Base-by-base conservation (phyloP, 2,888 invertebrate species). In the Eulithis testata region DNA sequence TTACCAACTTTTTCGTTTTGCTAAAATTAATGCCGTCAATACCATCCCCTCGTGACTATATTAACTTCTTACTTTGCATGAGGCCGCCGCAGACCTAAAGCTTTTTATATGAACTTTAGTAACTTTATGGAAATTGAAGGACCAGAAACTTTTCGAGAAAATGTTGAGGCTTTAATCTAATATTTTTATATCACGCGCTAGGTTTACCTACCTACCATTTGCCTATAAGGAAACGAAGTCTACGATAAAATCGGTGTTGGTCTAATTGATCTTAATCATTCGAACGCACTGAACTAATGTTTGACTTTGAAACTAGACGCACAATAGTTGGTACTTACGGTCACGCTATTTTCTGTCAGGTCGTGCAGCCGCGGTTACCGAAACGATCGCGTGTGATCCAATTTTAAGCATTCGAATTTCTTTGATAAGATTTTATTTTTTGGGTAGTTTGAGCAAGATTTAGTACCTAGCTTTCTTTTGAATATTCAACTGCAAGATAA, bases 401-500 rank as follows among this genome's bases (percentile, higher is more conserved):
- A 59, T 59, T 69, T 61, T 9, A 11, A 51, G 59, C 54, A 50
- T 63, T 60, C 40, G 47, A 58, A 62, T 56, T 61, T 57, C 44
- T 50, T 40, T 43, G 72, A 69, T 71, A 71, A 71, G 64, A 71
- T 67, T 69, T 62, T 60, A 67, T 67, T 70, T 66, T 37, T 69
- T 70, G 37, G 53, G 66, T 66, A 65, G 68, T 70, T 66, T 66
- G 50, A 62, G 60, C 44, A 53, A 56, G 65, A 59, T 68, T 69
- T 66, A 66, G 67, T 56, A 63, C 55, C 58, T 63, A 64, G 67
- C 68, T 70, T 72, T 71, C 71, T 72, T 74, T 73, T 70, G 76
- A 80, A 80, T 78, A 76, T 81, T 85, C 79, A 83, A 84, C 78
- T 79, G 73, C 73, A 77, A 85, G 85, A 85, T 85, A 81, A 73